These are phyloP conservation scores for Exocentrus adspersus DNA, from an alignment of 2,888 invertebrate genomes.

Conservation along the genomic window DNA sequence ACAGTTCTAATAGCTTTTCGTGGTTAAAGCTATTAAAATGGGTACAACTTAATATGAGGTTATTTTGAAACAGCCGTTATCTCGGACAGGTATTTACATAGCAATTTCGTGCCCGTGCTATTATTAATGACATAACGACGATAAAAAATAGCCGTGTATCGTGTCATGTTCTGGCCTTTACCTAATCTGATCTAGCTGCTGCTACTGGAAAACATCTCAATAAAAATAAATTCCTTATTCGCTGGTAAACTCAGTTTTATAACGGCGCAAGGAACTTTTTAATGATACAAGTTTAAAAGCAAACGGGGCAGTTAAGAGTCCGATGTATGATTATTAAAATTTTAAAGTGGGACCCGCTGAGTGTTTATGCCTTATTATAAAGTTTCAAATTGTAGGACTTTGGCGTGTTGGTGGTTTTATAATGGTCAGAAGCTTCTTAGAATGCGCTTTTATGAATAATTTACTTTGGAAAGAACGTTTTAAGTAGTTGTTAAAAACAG, in stretches of 20 bases:
- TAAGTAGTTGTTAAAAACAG: background rate
- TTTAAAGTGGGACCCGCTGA: conserved; percentile 24
- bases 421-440: conserved; percentile 3
- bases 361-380: conserved; percentile 16
- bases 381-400: conserved; percentile 10
- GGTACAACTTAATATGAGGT: conserved; percentile 34
- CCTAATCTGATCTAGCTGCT: conserved; percentile 11
- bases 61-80: conserved; percentile 32
- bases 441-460: conserved; percentile 9
- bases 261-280: conserved; percentile 30
- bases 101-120: conserved; percentile 8
- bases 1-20: conserved; percentile 19
- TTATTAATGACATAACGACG: background rate
- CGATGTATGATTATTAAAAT: conserved; percentile 32
- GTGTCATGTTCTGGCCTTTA: background rate
- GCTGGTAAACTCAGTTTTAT: conserved; percentile 7
- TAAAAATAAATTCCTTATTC: conserved; percentile 19
- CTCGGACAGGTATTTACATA: conserved; percentile 7
- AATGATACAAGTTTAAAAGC: conserved; percentile 25
- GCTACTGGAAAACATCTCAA: conserved; percentile 11
- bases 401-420: conserved; percentile 1
- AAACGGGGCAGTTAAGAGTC: conserved; percentile 31
- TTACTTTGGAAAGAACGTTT: background rate
- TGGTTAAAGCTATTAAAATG: conserved; percentile 18
- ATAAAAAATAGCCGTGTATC: conserved; percentile 13